A percentile compares a stretch with the other conserved stretches of the same genome.
phyloP scores from a whole-genome alignment of 2,888 invertebrate genomes.

The Ophonus ardosiacus region DNA sequence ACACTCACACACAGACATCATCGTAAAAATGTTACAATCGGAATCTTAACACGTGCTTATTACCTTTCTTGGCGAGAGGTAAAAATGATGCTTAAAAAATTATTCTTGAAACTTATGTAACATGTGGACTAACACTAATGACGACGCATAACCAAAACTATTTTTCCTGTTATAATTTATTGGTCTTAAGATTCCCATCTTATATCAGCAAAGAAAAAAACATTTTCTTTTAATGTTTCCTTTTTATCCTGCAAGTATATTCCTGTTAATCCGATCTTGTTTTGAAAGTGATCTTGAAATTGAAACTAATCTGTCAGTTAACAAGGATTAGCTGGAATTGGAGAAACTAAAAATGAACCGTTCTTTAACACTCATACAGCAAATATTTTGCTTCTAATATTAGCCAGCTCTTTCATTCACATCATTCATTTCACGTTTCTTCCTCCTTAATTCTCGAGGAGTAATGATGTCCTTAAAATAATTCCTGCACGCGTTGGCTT shows the following conservation, averaged over 20 bases:
- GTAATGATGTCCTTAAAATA: neutral
- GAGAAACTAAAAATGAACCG: conserved; percentile 25
- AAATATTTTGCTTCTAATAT: conserved; percentile 39
- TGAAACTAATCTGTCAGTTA: conserved; percentile 35
- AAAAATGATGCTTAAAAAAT: too few relatives aligned
- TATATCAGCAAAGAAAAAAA: neutral
- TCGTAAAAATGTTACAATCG: too few relatives aligned
- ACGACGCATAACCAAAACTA: too few relatives aligned
- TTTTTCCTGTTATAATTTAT: too few relatives aligned
- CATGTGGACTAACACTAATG: too few relatives aligned
- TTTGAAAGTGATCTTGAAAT: neutral
- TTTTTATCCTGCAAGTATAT: neutral
- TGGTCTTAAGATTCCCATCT: too few relatives aligned
- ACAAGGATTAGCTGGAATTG: conserved; percentile 2
- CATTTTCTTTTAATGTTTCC: neutral
- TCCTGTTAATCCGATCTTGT: neutral
- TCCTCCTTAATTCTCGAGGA: conserved; percentile 1
- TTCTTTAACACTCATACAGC: conserved; percentile 5
- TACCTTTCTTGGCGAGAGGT: too few relatives aligned
- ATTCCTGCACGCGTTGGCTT: neutral
- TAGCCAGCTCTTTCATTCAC: conserved; percentile 21
- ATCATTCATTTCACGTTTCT: neutral
- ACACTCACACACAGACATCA: too few relatives aligned
- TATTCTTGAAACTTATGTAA: too few relatives aligned
- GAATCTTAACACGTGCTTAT: too few relatives aligned